Evolutionary conservation across 2,797 vertebrate species (phyloP), one percentile per base, ranked within the genome.

Genomic region (Micropoecilia bifurca): DNA sequence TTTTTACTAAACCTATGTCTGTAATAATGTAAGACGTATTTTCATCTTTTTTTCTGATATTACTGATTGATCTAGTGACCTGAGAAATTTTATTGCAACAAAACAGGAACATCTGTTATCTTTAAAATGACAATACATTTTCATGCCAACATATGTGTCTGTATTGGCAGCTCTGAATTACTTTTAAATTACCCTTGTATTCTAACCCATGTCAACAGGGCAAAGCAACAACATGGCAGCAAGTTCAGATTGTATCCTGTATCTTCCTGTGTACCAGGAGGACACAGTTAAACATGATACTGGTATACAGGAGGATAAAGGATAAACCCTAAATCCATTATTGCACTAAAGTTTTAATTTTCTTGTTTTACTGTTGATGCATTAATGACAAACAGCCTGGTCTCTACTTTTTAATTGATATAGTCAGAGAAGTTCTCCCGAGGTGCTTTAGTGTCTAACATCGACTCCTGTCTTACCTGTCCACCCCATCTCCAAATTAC

Each of bases 401-500:
- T 46, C 59, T 66, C 6, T 77, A 47, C 39, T 46, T 46, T 69
- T 77, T 74, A 36, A 36, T 6, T 25, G 25, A 3, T 10, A 7
- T 10, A 45, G 69, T 74, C 12, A 75, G 48, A 71, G 47, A 55
- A 79, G 71, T 76, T 45, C 55, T 73, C 41, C 43, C 55, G 80
- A 25, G 13, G 14, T 80, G 68, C 78, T 50, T 41, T 2, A 59
- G 22, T 66, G 48, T 84, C 81, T 68, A 45, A 78, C 68, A 86
- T 89, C 81, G 87, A 73, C 73, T 77, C 84, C 83, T 46, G 68
- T 77, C 80, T 88, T 47, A 80, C 80, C 73, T 77, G 36, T 90
- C 82, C 30, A 7, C 41, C 79, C 87, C 82, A 73, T 84, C 83
- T 87, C 87, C 25, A 90, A 84, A 91, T 93, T 86, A 89, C 83